Evolutionary conservation across 2,888 invertebrate genomes (phyloP).

Genomic region (Tenthredo notha): DNA sequence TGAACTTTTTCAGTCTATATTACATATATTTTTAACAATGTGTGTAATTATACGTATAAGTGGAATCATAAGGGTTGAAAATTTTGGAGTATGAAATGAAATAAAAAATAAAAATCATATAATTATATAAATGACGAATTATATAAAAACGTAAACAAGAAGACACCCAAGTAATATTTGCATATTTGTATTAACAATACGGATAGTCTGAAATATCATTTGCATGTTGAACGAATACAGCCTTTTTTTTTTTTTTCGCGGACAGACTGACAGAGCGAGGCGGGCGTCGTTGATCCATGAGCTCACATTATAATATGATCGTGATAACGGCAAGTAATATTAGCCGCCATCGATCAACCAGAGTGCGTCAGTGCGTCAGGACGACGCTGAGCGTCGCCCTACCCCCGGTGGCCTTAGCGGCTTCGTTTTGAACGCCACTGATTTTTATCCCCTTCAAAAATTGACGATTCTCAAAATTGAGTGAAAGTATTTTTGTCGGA

Average conservation of each 20-base stretch:
- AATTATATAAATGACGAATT: constrained; percentile 31
- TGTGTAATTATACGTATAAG: no score
- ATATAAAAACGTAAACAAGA: constrained; percentile 67
- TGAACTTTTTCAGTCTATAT: neutral
- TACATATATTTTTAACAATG: neutral
- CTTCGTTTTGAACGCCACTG: constrained; percentile 5
- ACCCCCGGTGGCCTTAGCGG: constrained; percentile 6
- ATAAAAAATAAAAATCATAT: neutral
- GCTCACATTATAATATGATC: constrained; percentile 53
- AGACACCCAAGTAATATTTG: constrained; percentile 61
- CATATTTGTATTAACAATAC: constrained; percentile 70
- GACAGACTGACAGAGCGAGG: constrained; percentile 45
- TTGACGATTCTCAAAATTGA: neutral
- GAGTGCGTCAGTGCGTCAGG: constrained; percentile 44
- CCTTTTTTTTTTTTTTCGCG: constrained; percentile 28
- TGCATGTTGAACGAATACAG: constrained; percentile 58
- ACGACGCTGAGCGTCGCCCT: constrained; percentile 12
- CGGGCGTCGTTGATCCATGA: constrained; percentile 49
- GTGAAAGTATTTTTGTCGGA: neutral
- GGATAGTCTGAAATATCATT: constrained; percentile 67
- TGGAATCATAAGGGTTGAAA: neutral
- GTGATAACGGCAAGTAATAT: constrained; percentile 55
- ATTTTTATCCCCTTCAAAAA: constrained; percentile 36
- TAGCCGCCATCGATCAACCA: constrained; percentile 54
- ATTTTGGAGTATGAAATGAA: neutral